Base-by-base conservation (phyloP, 2,888 invertebrate species). In the Panopea generosa region DNA sequence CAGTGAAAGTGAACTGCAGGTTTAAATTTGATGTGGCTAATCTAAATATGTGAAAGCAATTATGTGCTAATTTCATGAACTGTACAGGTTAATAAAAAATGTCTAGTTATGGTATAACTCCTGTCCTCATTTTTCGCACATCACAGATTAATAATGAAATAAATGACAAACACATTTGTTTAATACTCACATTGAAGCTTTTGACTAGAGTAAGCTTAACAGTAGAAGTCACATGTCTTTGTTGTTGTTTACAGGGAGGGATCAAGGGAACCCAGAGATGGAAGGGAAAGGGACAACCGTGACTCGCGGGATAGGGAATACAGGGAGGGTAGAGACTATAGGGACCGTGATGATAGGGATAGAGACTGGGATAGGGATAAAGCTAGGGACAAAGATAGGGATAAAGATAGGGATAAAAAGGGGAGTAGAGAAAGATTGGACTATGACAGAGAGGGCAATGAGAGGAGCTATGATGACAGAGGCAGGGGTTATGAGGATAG, bases 311-410 rank as follows among this genome's bases (percentile, higher is more conserved):
- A 63, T 9, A 24, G 53, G 11, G 33, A 38, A 20, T 66, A 40
- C 16, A 52, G 83, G 49, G 84, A 84, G 53, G 75, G 82, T 1
- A 68, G 77, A 20, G 85, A 85, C 29, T 70, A 78, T 2, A 62
- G 77, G 56, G 85, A 83, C 9, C 45, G 60, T 49, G 11, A 24
- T 24, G 26, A 24, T 3, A 45, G 45, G 45, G 45, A 45, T 16
- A 66, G 81, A 52, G 77, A 77, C 20, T 71, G 69, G 20, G 71
- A 74, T 45, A 62, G 77, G 40, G 77, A 81, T n/a, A 53, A 60
- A 20, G 67, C 43, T 9, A 60, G 62, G n/a, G 70, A 60, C 20
- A 45, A 29, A 27, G 29, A 49, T 6, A 38, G 56, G 50, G 62
- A 61, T 1, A 43, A 61, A 53, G 69, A 72, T 24, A 55, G 71